Evolutionary conservation across 2,888 invertebrate genomes (phyloP).

Genomic region (Trachelus tabidus): DNA sequence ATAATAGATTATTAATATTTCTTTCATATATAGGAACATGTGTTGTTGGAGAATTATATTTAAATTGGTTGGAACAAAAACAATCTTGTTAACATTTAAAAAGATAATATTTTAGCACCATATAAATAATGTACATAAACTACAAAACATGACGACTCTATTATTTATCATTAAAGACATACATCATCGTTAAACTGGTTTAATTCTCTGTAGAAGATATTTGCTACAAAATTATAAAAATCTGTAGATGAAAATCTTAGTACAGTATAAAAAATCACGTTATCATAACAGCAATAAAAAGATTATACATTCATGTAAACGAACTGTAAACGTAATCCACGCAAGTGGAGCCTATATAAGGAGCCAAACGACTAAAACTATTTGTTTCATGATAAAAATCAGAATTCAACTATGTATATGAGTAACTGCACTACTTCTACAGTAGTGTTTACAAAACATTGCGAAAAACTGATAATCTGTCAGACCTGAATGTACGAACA

Average conservation of each 20-base stretch:
- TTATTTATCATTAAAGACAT: neutral
- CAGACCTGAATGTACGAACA: neutral
- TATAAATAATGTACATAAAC: neutral
- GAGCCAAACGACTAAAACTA: neutral
- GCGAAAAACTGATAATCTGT: neutral
- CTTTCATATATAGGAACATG: neutral
- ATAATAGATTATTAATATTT: neutral
- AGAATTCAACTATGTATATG: neutral
- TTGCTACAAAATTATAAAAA: neutral
- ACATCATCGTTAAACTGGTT: neutral
- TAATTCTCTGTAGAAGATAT: neutral
- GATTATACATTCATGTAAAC: neutral
- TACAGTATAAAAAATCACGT: neutral
- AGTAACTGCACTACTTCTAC: neutral
- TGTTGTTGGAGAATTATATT: neutral
- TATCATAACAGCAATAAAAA: neutral
- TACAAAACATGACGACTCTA: neutral
- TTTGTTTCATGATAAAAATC: neutral
- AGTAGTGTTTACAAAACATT: slow-evolving; percentile 15
- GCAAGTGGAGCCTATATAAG: neutral
- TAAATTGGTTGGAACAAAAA: neutral
- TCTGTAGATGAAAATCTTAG: neutral
- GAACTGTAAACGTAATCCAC: neutral
- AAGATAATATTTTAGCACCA: neutral
- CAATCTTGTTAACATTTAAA: neutral